Evolutionary conservation across 2,797 vertebrate species (phyloP).

Genomic region (Lacerta bilineata): DNA sequence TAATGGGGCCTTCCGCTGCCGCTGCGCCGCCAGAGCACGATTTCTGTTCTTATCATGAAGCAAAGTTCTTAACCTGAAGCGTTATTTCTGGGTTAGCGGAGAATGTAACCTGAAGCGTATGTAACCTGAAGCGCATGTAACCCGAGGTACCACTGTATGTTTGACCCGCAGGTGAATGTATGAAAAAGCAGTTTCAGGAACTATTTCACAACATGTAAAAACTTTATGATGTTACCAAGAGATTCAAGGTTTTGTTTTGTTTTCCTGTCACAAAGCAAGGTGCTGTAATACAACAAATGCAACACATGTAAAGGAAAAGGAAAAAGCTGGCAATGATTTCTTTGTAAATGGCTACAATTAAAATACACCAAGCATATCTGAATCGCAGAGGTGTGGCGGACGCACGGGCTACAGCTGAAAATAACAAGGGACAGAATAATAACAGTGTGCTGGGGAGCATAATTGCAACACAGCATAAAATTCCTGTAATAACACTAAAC

Average conservation of each 20-base stretch:
- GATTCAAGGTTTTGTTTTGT: not conserved
- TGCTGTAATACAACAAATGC: not conserved
- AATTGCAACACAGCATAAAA: not conserved
- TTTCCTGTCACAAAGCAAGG: not conserved
- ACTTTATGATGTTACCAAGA: not conserved
- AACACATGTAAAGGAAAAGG: not conserved
- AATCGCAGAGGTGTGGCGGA: not conserved
- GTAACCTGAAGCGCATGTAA: no score
- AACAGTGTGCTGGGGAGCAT: not conserved
- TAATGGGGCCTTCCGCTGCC: no score
- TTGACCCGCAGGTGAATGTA: not conserved
- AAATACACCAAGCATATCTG: constrained; percentile 1
- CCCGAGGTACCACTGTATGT: no score
- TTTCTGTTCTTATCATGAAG: no score
- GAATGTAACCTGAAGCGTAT: no score
- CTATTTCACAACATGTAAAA: not conserved
- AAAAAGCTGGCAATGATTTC: not conserved
- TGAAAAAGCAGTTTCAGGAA: not conserved
- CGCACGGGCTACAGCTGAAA: not conserved
- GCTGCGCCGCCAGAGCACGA: no score
- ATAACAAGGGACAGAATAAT: constrained; percentile 9
- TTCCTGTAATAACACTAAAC: not conserved
- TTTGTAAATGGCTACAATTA: constrained; percentile 9
- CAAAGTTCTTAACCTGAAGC: no score
- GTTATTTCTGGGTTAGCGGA: no score